These are phyloP conservation scores for Syrmaticus mikado DNA, from an alignment of 2,113 vertebrate species.

Conservation along the genomic window DNA sequence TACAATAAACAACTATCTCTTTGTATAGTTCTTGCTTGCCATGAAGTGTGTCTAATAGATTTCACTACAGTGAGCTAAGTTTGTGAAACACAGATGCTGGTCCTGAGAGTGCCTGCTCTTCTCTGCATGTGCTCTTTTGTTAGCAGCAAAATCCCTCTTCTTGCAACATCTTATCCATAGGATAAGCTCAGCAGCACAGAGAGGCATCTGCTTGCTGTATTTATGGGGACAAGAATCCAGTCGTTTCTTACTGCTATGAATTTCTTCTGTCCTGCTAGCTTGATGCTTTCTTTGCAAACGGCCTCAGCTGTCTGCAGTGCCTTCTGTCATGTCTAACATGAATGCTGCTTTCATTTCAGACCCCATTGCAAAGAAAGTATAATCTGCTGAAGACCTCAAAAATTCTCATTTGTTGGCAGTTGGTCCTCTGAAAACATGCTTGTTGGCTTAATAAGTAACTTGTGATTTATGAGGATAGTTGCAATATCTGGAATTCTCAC, in stretches of 20 bases:
- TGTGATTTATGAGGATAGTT: not conserved
- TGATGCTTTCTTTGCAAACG: not conserved
- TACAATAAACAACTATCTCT: not conserved
- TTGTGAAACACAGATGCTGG: not conserved
- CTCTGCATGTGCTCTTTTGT: not conserved
- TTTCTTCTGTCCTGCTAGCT: constrained; percentile 4
- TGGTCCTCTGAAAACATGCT: not conserved
- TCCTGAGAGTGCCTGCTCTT: not conserved
- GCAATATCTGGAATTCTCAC: not conserved
- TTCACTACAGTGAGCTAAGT: not conserved
- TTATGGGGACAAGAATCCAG: not conserved
- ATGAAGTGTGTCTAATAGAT: not conserved
- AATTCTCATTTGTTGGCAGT: not conserved
- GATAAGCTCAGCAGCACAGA: not conserved
- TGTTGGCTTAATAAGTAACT: not conserved
- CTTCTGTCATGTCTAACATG: not conserved
- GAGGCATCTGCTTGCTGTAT: constrained; percentile 1
- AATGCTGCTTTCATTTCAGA: not conserved
- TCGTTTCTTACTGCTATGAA: not conserved
- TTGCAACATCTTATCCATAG: not conserved
- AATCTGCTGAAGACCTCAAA: not conserved
- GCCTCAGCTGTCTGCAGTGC: not conserved
- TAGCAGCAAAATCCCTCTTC: not conserved
- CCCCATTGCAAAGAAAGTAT: not conserved
- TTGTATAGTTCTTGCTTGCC: not conserved